phyloP scores from a whole-genome alignment of 2,797 vertebrate genomes.

The Galagoides demidoff region DNA sequence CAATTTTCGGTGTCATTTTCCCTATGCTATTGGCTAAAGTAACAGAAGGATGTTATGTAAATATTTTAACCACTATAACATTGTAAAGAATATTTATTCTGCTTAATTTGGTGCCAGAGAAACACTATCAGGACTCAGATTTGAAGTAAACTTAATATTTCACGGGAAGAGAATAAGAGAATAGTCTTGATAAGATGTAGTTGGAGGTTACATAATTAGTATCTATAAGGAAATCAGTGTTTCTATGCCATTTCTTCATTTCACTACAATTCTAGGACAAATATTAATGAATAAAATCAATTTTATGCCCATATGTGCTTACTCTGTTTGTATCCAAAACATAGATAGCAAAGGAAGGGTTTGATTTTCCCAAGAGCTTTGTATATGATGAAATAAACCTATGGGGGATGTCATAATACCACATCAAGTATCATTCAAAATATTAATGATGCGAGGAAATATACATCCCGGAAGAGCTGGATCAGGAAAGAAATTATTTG shows the following conservation, averaged over 20 bases:
- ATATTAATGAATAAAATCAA: conserved; percentile 5
- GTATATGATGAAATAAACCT: not conserved
- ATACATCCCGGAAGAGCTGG: not conserved
- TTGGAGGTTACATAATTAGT: not conserved
- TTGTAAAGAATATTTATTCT: conserved; percentile 49
- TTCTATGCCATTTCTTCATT: not conserved
- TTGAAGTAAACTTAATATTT: conserved; percentile 33
- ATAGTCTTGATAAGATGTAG: conserved; percentile 7
- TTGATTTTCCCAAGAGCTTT: not conserved
- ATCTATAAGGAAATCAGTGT: not conserved
- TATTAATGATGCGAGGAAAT: conserved; percentile 20
- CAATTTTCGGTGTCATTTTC: conserved; percentile 7
- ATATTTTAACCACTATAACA: conserved; percentile 45
- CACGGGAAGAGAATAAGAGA: not conserved
- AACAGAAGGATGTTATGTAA: conserved; percentile 35
- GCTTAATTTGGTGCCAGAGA: conserved; percentile 1
- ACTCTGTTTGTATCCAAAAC: conserved; percentile 50
- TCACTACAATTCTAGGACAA: conserved; percentile 12
- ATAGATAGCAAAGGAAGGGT: not conserved
- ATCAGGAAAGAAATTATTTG: not conserved
- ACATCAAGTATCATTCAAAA: conserved; percentile 4
- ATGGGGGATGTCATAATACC: not conserved
- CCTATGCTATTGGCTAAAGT: conserved; percentile 53
- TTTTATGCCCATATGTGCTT: conserved; percentile 29
- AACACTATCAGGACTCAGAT: not conserved